Base-by-base conservation (phyloP, 2,888 invertebrate genomes). In the Scaptomyza reducta region DNA sequence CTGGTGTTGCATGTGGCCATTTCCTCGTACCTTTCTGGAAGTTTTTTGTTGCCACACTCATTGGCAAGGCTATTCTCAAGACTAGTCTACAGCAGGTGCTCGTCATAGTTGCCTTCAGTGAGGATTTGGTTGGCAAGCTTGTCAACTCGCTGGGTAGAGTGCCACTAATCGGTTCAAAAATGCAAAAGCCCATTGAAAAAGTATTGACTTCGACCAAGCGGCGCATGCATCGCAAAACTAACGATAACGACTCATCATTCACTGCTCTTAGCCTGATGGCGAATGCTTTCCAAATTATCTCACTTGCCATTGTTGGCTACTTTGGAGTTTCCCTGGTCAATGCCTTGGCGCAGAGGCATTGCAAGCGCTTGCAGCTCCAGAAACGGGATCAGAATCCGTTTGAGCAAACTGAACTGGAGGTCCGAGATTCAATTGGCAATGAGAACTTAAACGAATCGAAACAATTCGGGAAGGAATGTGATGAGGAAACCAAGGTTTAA, bases 1-100 rank as follows among this genome's bases (percentile, higher is more conserved):
- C 99, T 18, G 99, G 99, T 0, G 96, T 99, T 29, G 99, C 98
- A 0, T 99, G 99, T 91, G 99, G 99, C 0, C 99, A 99, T 92
- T 99, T 99, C 91, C 93, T 99, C 58, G 98, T 99, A 77, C 99
- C 99, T 4, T 99, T 99, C 92, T 99, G 99, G 98, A 99, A 99
- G 7, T 99, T 99, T 93, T 99, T 99, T 92, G 98, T 99, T 45
- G 99, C 99, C 63, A 99, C 99, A 0, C 93, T 99, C 5, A 95
- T 99, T 58, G 99, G 99, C 31, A 99, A 99, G 92, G 99, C 99
- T 14, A 94, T 99, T 51, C 95, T 99, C 74, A 99, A 99, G 93
- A 98, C 98, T 96, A 98, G 98, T 90, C 96, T 99, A 90, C 99
- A 99, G 93, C 97, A 98, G 93, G 93, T 98, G 91, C 97, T 98